Percentiles rank a stretch among this genome's conserved stretches.
Evolutionary conservation across 2,113 vertebrate species (phyloP).

Genomic region (Labeo catla): DNA sequence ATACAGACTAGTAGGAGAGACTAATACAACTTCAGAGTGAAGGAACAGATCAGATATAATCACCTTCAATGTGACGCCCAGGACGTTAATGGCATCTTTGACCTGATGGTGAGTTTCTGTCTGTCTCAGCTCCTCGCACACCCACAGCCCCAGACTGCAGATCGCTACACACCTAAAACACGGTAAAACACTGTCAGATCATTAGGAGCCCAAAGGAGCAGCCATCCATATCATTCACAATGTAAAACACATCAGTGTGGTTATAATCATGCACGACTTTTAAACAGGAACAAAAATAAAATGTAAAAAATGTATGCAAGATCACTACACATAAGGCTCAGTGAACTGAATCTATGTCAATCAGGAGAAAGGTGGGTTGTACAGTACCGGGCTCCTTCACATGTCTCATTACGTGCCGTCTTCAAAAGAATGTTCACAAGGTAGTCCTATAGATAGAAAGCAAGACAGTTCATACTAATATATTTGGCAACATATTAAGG

Average conservation of each 20-base stretch:
- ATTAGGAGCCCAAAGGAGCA: background rate
- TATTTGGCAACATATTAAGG: background rate
- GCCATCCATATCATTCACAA: no score
- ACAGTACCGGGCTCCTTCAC: slow-evolving; percentile 88
- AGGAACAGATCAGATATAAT: slow-evolving; percentile 39
- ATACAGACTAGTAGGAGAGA: no score
- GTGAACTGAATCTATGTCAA: background rate
- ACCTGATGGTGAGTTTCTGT: slow-evolving; percentile 85
- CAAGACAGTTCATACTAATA: background rate
- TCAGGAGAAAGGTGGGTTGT: slow-evolving; percentile 49
- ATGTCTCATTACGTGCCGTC: slow-evolving; percentile 89
- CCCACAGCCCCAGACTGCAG: slow-evolving; percentile 93
- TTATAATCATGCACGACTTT: background rate
- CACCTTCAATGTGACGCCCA: slow-evolving; percentile 98
- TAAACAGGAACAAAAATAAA: background rate
- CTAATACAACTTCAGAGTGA: no score
- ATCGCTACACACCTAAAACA: slow-evolving; percentile 88
- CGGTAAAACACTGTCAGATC: background rate
- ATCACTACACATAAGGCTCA: background rate
- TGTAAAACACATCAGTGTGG: background rate
- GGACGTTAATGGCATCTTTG: slow-evolving; percentile 92
- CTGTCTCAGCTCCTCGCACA: slow-evolving; percentile 91
- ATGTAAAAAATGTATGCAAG: background rate
- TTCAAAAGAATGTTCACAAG: slow-evolving; percentile 90
- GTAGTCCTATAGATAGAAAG: slow-evolving; percentile 77